Evolutionary conservation across 2,113 vertebrate species (phyloP).

Genomic region (Murina feae): DNA sequence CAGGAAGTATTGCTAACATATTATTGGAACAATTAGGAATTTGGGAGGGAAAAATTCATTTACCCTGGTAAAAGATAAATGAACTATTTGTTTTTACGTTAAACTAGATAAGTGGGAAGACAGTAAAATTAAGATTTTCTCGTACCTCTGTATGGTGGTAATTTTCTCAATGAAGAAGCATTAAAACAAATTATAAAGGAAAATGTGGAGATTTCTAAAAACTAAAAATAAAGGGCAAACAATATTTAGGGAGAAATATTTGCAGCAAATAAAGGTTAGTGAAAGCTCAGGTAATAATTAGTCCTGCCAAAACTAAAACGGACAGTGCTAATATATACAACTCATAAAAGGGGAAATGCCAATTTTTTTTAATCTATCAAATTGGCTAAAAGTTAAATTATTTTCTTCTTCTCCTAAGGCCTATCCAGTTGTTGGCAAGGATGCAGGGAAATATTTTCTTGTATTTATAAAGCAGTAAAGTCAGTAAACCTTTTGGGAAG

Average conservation of each 20-base stretch:
- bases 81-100: slow-evolving; percentile 5
- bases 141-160: not conserved
- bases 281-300: not conserved
- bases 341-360: slow-evolving; percentile 4
- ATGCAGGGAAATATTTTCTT: slow-evolving; percentile 11
- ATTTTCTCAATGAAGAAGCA: not conserved
- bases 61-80: slow-evolving; percentile 17
- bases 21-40: slow-evolving; percentile 19
- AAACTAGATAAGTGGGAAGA: not conserved
- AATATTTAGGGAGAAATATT: slow-evolving; percentile 22
- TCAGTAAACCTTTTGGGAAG: not conserved
- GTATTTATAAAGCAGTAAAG: not conserved
- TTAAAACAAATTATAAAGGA: not conserved
- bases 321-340: not conserved
- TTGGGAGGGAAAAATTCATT: slow-evolving; percentile 7
- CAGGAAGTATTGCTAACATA: not conserved
- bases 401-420: not conserved
- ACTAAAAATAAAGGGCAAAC: not conserved
- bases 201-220: not conserved
- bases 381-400: not conserved
- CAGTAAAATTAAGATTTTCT: slow-evolving; percentile 7
- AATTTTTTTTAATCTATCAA: not conserved
- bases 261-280: slow-evolving; percentile 9
- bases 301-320: not conserved
- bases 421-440: not conserved